Conservation (phyloP, 2,797 vertebrate species). For the Eremophila alpestris region DNA sequence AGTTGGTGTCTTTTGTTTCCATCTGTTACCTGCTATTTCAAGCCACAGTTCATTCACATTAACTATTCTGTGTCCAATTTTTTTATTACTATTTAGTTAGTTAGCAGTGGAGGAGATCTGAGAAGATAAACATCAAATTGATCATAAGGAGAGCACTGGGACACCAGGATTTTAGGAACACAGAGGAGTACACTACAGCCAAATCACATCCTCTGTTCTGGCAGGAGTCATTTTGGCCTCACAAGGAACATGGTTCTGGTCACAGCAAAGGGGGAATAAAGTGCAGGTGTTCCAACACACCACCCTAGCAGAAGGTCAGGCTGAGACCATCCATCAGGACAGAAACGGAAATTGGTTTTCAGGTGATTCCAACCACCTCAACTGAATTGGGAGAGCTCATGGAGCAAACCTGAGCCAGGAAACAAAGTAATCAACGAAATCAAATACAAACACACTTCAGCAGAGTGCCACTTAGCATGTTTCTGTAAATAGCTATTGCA, state of each 20-base stretch:
- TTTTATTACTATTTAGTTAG: neutral
- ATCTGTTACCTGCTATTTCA: slow-evolving; percentile 69
- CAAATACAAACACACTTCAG: slow-evolving; percentile 23
- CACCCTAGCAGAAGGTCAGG: neutral
- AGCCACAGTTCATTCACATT: slow-evolving; percentile 53
- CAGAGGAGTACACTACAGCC: neutral
- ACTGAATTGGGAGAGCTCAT: neutral
- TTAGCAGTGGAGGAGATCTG: neutral
- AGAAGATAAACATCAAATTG: neutral
- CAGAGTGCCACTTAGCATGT: slow-evolving; percentile 1
- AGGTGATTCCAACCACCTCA: slow-evolving; percentile 3
- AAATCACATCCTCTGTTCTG: neutral
- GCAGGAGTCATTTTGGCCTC: neutral
- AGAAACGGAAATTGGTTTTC: neutral
- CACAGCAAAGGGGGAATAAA: neutral
- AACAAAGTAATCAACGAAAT: neutral
- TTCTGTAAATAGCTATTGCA: slow-evolving; percentile 2
- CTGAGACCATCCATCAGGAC: neutral
- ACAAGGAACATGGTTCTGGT: neutral
- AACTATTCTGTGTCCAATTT: slow-evolving; percentile 27
- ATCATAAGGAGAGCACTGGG: neutral
- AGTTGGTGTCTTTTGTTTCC: slow-evolving; percentile 71
- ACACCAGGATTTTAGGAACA: neutral
- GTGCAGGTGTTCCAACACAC: neutral
- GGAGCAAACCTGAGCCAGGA: slow-evolving; percentile 5